phyloP scores from a whole-genome alignment of 2,888 invertebrate genomes.

The Allophyes oxyacanthae region DNA sequence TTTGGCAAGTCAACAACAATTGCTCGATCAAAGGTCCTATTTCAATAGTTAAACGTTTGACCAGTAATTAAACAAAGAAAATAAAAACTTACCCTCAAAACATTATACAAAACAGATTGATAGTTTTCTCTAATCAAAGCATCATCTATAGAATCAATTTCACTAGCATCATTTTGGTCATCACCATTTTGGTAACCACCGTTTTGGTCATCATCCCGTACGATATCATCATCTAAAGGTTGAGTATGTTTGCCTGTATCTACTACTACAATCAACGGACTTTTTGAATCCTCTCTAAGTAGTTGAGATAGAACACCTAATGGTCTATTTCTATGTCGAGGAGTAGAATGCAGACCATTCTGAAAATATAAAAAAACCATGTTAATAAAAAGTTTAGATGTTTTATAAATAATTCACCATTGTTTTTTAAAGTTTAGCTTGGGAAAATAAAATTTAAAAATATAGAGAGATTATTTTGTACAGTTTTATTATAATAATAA shows the following conservation, averaged over 20 bases:
- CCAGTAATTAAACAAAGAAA: too few relatives aligned
- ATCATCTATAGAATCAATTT: neutral
- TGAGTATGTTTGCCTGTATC: neutral
- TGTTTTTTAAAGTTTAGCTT: too few relatives aligned
- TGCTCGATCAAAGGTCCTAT: too few relatives aligned
- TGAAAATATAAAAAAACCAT: neutral
- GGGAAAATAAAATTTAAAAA: too few relatives aligned
- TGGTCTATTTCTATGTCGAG: too few relatives aligned
- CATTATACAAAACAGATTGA: neutral
- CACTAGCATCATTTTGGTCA: too few relatives aligned
- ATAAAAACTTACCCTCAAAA: neutral
- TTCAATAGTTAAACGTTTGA: too few relatives aligned
- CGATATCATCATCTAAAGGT: neutral
- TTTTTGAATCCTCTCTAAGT: neutral
- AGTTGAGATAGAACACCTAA: neutral
- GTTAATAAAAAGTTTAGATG: neutral
- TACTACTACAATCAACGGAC: constrained; percentile 2
- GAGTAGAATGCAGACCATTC: neutral
- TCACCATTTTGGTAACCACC: too few relatives aligned
- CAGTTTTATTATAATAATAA: too few relatives aligned
- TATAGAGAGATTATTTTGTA: too few relatives aligned
- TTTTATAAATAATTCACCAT: neutral
- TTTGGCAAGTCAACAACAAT: too few relatives aligned
- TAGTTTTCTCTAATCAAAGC: neutral
- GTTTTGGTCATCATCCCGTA: neutral